Evolutionary conservation across 2,113 vertebrate genomes (phyloP), one percentile per base, ranked within the genome.

Genomic region (Nannospalax galili): DNA sequence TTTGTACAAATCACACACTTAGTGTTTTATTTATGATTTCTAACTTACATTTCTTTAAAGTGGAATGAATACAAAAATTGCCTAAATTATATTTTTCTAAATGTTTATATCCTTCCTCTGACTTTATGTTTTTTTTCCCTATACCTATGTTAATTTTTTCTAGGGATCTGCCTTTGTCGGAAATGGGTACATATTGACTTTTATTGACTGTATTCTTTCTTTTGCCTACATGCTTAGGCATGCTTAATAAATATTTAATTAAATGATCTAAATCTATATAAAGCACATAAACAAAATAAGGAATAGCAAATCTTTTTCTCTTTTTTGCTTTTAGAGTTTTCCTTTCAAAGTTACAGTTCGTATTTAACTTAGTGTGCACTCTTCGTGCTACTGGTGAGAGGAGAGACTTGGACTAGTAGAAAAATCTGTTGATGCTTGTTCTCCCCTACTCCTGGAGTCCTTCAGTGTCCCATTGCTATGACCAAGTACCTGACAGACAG

Each of bases 1-100:
- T 94, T 87, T 74, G 20, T 3, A 69, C 28, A 89, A 95, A n/a
- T 80, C 4, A 64, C 3, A 94, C 3, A 28, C 20, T 72, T 52
- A 19, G 73, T 32, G 9, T 20, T 90, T 77, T 73, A 77, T 22
- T 94, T 91, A 58, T 81, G 56, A 78, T 93, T 88, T 95, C 42
- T 15, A 93, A n/a, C 30, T 78, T 73, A 22, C 9, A 3, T 58
- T 93, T 72, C 10, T 65, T 92, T 84, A 90, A 93, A 88, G 26
- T 60, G 1, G 52, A 87, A n/a, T 9, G 28, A 37, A 69, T 75
- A 4, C 1, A 79, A 35, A 93, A 60, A 67, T 40, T 12, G 7
- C 75, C 15, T 84, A 74, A 11, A 45, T 79, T 88, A 88, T 65
- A 69, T 48, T 80, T 87, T 72, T 17, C 72, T 52, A 10, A 52